Conservation (phyloP, 2,113 vertebrate species). For the Boleophthalmus pectinirostris region DNA sequence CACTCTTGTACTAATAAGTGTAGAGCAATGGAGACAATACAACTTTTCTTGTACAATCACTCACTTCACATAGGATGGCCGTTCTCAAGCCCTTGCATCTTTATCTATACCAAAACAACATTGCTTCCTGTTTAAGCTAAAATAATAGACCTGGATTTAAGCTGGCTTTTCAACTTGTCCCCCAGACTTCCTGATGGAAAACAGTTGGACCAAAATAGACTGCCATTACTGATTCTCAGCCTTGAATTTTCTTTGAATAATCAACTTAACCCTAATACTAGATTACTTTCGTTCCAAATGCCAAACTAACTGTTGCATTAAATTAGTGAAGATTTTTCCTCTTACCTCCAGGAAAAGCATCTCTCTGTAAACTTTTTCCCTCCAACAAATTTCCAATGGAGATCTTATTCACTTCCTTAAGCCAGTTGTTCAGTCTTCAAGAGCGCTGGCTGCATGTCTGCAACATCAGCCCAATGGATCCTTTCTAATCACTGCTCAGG, state of each 20-base stretch:
- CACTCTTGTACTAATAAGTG: not conserved
- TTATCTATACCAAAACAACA: not conserved
- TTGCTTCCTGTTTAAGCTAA: constrained; percentile 3
- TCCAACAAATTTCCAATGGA: constrained; percentile 18
- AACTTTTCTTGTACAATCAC: not conserved
- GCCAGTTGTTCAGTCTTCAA: constrained; percentile 8
- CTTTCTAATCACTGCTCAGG: constrained; percentile 50
- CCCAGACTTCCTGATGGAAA: not conserved
- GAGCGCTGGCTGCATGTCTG: constrained; percentile 38
- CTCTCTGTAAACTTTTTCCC: constrained; percentile 26
- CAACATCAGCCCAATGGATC: constrained; percentile 31
- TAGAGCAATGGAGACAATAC: not conserved
- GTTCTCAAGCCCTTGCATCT: not conserved
- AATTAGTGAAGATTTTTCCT: constrained; percentile 7
- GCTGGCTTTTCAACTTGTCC: not conserved
- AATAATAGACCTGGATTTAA: not conserved
- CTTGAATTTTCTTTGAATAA: not conserved
- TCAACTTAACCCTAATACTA: not conserved
- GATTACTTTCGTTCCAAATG: not conserved
- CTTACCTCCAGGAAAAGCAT: constrained; percentile 75
- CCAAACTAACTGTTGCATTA: constrained; percentile 2
- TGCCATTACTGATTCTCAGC: not conserved
- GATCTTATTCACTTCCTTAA: constrained; percentile 31
- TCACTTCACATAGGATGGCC: not conserved
- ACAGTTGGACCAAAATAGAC: not conserved